A percentile compares a stretch with the other conserved stretches of the same genome.
phyloP scores from a whole-genome alignment of 2,888 invertebrate genomes.

The Papilio gigon region DNA sequence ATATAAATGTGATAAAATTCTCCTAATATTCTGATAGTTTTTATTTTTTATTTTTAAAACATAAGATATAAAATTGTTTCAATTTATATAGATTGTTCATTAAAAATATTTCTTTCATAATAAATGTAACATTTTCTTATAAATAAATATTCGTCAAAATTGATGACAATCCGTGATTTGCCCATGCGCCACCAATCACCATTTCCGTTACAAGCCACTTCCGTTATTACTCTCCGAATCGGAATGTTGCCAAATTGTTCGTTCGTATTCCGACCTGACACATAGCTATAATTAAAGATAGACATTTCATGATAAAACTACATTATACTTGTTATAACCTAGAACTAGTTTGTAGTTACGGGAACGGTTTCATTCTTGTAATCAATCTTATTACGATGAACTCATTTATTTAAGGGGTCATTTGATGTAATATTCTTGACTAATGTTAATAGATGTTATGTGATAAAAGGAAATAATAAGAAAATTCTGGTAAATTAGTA shows the following conservation, averaged over 20 bases:
- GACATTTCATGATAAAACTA: conserved; percentile 20
- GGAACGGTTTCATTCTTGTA: background rate
- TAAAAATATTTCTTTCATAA: too few species aligned
- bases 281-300: conserved; percentile 18
- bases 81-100: too few species aligned
- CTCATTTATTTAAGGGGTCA: background rate
- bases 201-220: conserved; percentile 25
- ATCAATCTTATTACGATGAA: conserved; percentile 12
- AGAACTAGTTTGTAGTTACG: background rate
- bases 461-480: background rate
- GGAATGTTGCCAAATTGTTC: conserved; percentile 32
- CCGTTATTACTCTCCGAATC: conserved; percentile 24
- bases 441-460: background rate
- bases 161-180: conserved; percentile 16
- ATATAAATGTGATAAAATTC: too few species aligned
- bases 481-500: too few species aligned
- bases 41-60: too few species aligned
- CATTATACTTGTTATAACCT: background rate
- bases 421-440: conserved; percentile 4
- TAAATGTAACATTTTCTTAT: background rate
- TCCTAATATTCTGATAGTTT: too few species aligned
- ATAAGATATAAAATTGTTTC: too few species aligned
- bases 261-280: conserved; percentile 24
- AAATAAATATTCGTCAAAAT: background rate
- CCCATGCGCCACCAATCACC: conserved; percentile 21